Conservation (phyloP, 2,888 invertebrate species). For the Eupithecia vulgata region DNA sequence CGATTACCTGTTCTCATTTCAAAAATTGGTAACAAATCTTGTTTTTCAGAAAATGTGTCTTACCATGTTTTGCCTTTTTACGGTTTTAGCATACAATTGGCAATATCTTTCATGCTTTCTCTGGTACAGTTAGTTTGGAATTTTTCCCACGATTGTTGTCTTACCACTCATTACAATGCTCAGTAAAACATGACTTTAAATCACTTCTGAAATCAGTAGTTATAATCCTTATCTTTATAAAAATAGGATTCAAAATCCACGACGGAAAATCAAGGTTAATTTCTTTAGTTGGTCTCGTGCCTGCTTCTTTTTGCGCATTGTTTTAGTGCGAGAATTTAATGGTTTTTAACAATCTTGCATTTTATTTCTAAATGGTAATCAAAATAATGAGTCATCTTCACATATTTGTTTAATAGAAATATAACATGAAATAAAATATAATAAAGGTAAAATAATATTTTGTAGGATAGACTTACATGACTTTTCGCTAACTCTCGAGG, state of each 20-base stretch:
- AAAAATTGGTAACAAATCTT: background rate
- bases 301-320: background rate
- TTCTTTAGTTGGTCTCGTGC: conserved; percentile 10
- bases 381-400: background rate
- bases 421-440: too few relatives aligned
- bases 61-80: conserved; percentile 27
- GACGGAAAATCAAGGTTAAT: conserved; percentile 12
- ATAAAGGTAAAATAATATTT: too few relatives aligned
- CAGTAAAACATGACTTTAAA: conserved; percentile 23
- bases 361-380: conserved; percentile 2
- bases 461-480: too few relatives aligned
- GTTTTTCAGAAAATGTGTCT: background rate
- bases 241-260: conserved; percentile 17
- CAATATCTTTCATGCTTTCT: conserved; percentile 61
- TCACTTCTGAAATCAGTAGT: background rate
- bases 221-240: conserved; percentile 17
- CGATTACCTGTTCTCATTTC: background rate
- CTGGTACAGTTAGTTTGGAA: conserved; percentile 65
- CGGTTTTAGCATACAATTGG: conserved; percentile 59
- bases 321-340: background rate
- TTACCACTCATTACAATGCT: conserved; percentile 41
- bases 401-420: too few relatives aligned
- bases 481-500: too few relatives aligned
- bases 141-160: conserved; percentile 76
- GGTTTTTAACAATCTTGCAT: background rate